Evolutionary conservation across 2,113 vertebrate species (phyloP).

Genomic region (Nibea albiflora): DNA sequence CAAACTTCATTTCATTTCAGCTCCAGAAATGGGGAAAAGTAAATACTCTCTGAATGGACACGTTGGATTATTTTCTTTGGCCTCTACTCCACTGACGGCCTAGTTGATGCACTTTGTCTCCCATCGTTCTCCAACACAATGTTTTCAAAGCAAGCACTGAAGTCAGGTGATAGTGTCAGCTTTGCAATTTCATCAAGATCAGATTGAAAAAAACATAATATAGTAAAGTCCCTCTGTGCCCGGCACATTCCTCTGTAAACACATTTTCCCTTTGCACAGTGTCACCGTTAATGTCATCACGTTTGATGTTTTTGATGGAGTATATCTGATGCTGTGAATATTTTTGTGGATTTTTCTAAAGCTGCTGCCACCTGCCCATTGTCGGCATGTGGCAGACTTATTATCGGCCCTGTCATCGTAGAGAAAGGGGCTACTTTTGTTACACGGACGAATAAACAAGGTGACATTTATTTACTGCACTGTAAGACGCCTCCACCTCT

Average conservation of each 20-base stretch:
- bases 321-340: background rate
- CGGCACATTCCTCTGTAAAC: slow-evolving; percentile 18
- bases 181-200: slow-evolving; percentile 36
- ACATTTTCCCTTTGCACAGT: background rate
- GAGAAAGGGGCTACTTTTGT: background rate
- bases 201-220: background rate
- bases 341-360: background rate
- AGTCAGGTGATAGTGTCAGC: slow-evolving; percentile 28
- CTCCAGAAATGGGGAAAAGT: slow-evolving; percentile 3
- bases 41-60: slow-evolving; percentile 9
- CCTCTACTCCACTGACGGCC: background rate
- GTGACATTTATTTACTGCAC: background rate
- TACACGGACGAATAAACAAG: background rate
- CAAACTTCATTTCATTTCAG: slow-evolving; percentile 9
- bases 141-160: slow-evolving; percentile 44
- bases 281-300: background rate
- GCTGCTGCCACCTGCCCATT: background rate
- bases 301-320: background rate
- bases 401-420: too few relatives aligned
- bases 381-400: background rate
- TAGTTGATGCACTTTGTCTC: slow-evolving; percentile 31
- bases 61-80: slow-evolving; percentile 20
- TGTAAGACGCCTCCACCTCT: too few relatives aligned
- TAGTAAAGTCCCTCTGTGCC: background rate
- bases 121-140: slow-evolving; percentile 3